phyloP scores from a whole-genome alignment of 2,797 vertebrate genomes.

The Coregonus sp. region DNA sequence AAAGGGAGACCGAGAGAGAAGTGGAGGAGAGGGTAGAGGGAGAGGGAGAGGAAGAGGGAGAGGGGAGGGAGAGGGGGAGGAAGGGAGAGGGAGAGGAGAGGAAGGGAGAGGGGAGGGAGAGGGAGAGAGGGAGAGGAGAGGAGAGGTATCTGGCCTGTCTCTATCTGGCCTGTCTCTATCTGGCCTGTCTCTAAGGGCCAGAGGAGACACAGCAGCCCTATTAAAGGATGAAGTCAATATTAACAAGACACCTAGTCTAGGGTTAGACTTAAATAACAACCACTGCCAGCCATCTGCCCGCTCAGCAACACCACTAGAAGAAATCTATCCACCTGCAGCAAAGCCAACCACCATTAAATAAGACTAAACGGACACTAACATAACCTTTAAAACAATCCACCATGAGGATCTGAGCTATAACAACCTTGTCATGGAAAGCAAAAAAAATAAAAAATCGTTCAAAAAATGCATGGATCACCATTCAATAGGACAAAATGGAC shows the following conservation, averaged over 20 bases:
- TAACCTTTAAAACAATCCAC: neutral
- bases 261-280: slow-evolving; percentile 28
- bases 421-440: neutral
- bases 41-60: too few species aligned
- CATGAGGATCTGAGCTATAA: neutral
- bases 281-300: slow-evolving; percentile 16
- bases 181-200: neutral
- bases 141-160: too few species aligned
- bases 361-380: neutral
- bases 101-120: too few species aligned
- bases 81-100: too few species aligned
- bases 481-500: too few species aligned
- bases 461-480: too few species aligned
- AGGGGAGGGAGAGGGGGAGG: too few species aligned
- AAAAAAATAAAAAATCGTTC: neutral
- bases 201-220: slow-evolving; percentile 18
- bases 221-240: slow-evolving; percentile 37
- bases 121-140: too few species aligned
- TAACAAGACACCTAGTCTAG: slow-evolving; percentile 39
- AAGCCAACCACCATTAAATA: neutral
- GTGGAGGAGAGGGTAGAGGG: too few species aligned
- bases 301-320: slow-evolving; percentile 8
- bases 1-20: too few species aligned
- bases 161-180: neutral
- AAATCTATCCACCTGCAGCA: slow-evolving; percentile 9